Base-by-base conservation (phyloP, 2,797 vertebrate genomes). In the Chrysocyon brachyurus region DNA sequence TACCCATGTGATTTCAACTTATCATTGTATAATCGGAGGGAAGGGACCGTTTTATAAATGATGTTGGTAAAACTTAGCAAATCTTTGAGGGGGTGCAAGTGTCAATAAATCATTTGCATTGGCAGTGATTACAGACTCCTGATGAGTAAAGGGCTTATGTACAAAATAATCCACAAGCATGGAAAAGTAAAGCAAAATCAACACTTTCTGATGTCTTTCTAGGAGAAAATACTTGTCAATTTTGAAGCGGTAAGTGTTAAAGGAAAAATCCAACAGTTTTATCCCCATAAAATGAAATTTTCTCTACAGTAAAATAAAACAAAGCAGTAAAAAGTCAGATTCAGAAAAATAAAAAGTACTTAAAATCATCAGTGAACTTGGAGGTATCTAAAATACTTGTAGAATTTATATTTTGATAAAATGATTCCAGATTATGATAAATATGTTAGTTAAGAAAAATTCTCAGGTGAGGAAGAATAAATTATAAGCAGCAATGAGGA, bases 171-270 rank as follows among this genome's bases (percentile, higher is more conserved):
- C 9, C 63, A 40, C 63, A 40, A 84, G 28, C n/a, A 91, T 6
- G 84, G n/a, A 87, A 79, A 66, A 57, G 84, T 70, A 85, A 81
- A 96, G 84, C n/a, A 88, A 68, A 96, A 90, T n/a, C 4, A 82
- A 87, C 2, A 93, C 19, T 87, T 89, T 81, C 81, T 70, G 11
- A 91, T 26, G n/a, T 88, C 3, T 66, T 84, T 33, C 16, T 12
- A 84, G 21, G 11, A 64, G 57, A 61, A 97, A 90, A 78, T 86
- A 86, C 19, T 91, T 92, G 11, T 11, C 89, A 87, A 54, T 87
- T 81, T 81, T 73, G 26, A 94, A 85, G 36, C 40, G 19, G 77
- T 85, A 70, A 22, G 12, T 78, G 19, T 40, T 95, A 87, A 84
- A 59, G 64, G 78, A 93, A 72, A 92, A 68, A 72, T 88, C 10